Evolutionary conservation across 2,888 invertebrate species (phyloP).

Genomic region (Ichneumon xanthorius): DNA sequence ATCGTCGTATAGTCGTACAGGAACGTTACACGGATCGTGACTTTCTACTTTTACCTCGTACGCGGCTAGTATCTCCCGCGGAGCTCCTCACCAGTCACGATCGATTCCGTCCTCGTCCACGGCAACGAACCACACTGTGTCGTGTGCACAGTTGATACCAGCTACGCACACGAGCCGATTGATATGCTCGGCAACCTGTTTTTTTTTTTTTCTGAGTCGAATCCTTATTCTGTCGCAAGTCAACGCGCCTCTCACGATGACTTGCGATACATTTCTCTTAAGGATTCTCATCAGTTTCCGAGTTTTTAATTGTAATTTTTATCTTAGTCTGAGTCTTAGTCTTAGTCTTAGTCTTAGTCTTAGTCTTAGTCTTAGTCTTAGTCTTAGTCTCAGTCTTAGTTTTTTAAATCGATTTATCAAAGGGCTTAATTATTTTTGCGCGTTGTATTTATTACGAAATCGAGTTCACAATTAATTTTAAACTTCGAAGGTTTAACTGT

Average conservation of each 20-base stretch:
- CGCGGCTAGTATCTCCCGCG: constrained; percentile 34
- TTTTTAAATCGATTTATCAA: not conserved
- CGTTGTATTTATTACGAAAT: not conserved
- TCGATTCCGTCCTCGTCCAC: constrained; percentile 35
- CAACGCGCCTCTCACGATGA: not conserved
- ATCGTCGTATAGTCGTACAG: constrained; percentile 27
- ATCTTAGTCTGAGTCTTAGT: no score
- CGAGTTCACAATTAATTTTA: not conserved
- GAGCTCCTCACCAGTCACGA: constrained; percentile 31
- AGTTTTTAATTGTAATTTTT: not conserved
- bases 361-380: no score
- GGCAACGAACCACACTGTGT: not conserved
- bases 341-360: no score
- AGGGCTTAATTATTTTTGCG: not conserved
- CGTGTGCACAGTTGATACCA: not conserved
- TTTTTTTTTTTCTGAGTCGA: not conserved
- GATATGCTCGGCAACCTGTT: not conserved
- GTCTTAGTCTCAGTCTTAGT: no score
- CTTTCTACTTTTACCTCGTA: constrained; percentile 68
- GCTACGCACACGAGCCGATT: not conserved
- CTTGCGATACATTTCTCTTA: not conserved
- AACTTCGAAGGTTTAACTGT: not conserved
- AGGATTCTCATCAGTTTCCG: not conserved
- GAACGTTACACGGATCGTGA: constrained; percentile 53
- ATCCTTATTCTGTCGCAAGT: constrained; percentile 1